Evolutionary conservation across 2,113 vertebrate species (phyloP).

Genomic region (Sigmodon hispidus): DNA sequence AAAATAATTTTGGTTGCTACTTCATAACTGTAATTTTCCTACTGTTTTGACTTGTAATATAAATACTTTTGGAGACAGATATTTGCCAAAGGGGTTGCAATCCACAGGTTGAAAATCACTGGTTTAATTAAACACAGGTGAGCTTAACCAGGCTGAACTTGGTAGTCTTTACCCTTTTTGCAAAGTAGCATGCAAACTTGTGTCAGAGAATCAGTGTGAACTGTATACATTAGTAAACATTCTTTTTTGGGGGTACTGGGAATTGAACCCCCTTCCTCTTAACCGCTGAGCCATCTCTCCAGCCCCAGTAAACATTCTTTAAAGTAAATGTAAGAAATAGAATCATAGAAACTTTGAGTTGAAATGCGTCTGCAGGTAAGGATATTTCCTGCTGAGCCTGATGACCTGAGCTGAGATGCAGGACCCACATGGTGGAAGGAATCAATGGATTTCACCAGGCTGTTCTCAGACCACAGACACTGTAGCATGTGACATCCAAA

Average conservation of each 20-base stretch:
- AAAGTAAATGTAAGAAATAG: not conserved
- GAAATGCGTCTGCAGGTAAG: not conserved
- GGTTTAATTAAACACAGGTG: not conserved
- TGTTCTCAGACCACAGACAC: not conserved
- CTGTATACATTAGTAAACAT: constrained; percentile 20
- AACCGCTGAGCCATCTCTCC: too few species aligned
- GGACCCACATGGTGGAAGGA: not conserved
- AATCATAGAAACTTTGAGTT: not conserved
- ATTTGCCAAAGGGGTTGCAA: not conserved
- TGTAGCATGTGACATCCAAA: not conserved
- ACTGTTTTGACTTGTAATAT: not conserved
- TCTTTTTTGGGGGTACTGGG: too few species aligned
- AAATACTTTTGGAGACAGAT: not conserved
- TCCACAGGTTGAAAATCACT: not conserved
- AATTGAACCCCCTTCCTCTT: too few species aligned
- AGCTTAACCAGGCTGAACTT: not conserved
- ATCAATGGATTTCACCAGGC: not conserved
- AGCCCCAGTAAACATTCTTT: constrained; percentile 8
- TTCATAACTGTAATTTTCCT: not conserved
- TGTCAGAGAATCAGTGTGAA: not conserved
- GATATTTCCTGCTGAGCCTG: not conserved
- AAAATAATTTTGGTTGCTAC: not conserved
- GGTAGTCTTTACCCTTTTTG: not conserved
- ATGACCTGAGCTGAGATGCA: not conserved
- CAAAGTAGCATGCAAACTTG: not conserved